A percentile compares a stretch with the other conserved stretches of the same genome.
phyloP scores from a whole-genome alignment of 1,140 invertebrate species.

The Augochlora pura region DNA sequence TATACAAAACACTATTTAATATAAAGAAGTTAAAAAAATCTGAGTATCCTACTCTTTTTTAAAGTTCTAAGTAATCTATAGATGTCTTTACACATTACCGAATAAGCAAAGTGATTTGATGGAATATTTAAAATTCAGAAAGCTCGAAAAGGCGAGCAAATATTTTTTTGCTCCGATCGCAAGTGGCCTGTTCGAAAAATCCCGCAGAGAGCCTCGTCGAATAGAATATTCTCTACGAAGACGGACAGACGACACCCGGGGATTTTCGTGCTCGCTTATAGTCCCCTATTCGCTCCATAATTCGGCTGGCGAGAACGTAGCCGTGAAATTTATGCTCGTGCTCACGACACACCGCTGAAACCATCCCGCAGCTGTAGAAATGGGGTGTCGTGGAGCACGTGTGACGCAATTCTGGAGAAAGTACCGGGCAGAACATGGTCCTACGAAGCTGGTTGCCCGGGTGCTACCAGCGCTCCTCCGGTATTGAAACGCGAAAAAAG shows the following conservation, averaged over 20 bases:
- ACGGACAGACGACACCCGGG: too few species aligned
- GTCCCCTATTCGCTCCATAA: neutral
- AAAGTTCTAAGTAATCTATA: too few species aligned
- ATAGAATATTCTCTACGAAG: neutral
- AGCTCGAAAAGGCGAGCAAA: too few species aligned
- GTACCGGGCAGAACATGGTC: conserved; percentile 27
- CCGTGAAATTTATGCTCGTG: conserved; percentile 3
- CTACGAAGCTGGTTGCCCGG: conserved; percentile 11
- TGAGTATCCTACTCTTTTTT: too few species aligned
- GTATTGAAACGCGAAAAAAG: conserved; percentile 17
- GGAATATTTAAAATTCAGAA: too few species aligned
- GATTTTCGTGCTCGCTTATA: neutral
- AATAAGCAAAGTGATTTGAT: too few species aligned
- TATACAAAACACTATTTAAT: too few species aligned
- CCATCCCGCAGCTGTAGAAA: conserved; percentile 40
- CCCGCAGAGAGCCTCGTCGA: too few species aligned
- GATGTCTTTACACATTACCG: too few species aligned
- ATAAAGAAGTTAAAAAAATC: too few species aligned
- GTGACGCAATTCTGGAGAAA: conserved; percentile 65
- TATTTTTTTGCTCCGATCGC: too few species aligned
- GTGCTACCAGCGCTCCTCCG: neutral
- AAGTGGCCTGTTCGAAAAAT: too few species aligned
- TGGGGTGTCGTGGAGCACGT: conserved; percentile 42
- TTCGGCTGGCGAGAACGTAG: neutral
- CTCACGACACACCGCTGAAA: neutral